Percentiles rank a stretch among this genome's conserved stretches.
Conservation (phyloP, 2,888 invertebrate species). For the Phymatocera aterrima region DNA sequence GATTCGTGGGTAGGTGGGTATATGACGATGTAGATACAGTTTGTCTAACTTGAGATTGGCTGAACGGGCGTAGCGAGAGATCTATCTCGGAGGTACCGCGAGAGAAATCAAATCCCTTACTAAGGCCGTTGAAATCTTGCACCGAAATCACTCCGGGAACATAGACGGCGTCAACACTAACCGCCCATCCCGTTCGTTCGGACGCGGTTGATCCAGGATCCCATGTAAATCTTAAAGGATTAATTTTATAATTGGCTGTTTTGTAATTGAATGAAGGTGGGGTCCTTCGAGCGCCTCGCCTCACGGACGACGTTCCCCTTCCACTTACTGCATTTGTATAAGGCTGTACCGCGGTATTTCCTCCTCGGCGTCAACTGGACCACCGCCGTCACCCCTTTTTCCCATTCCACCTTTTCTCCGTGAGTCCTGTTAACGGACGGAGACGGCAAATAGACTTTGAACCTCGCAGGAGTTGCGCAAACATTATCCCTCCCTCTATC, state of each 20-base stretch:
- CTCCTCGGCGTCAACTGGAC: neutral
- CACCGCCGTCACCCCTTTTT: neutral
- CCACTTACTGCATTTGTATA: neutral
- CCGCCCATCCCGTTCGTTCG: neutral
- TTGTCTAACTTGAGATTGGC: slow-evolving; percentile 1
- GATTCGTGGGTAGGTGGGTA: neutral
- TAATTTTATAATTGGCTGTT: slow-evolving; percentile 69
- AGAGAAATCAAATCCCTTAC: slow-evolving; percentile 33
- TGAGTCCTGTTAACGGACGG: slow-evolving; percentile 7
- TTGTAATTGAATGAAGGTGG: slow-evolving; percentile 58
- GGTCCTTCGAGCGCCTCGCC: neutral
- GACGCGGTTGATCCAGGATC: slow-evolving; percentile 40
- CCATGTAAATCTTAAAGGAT: slow-evolving; percentile 66
- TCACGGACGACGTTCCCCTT: neutral
- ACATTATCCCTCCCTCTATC: slow-evolving; percentile 13
- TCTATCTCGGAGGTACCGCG: too few relatives aligned
- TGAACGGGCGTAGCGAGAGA: neutral
- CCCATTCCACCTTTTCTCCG: slow-evolving; percentile 7
- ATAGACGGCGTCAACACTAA: neutral
- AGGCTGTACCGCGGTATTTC: neutral
- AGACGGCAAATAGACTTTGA: slow-evolving; percentile 39
- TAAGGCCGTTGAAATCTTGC: slow-evolving; percentile 41
- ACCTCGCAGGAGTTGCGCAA: slow-evolving; percentile 34
- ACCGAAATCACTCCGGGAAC: slow-evolving; percentile 33
- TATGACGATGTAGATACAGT: neutral